Conservation (phyloP, 2,888 invertebrate species). For the Mycalesis mineus region DNA sequence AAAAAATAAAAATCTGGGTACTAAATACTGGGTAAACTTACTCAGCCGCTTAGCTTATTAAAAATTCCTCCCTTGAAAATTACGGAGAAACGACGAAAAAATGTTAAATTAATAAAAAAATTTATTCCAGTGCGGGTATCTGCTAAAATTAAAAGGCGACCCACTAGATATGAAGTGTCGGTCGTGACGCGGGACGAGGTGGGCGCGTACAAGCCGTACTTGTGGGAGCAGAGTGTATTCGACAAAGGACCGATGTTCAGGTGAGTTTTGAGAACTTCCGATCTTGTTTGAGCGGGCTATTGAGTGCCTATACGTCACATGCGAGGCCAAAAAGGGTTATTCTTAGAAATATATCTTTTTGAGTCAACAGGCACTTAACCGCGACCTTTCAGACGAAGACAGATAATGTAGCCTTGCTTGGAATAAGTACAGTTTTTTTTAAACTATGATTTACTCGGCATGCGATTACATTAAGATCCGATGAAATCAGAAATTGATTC, state of each 20-base stretch:
- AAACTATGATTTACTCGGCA: no score
- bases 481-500: no score
- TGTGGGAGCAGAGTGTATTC: constrained; percentile 96
- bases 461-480: no score
- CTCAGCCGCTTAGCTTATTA: background rate
- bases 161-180: constrained; percentile 93
- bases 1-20: no score
- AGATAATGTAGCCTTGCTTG: no score
- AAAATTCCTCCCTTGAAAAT: background rate
- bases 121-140: constrained; percentile 86
- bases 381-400: no score
- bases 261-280: constrained; percentile 43
- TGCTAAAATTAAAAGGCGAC: constrained; percentile 90
- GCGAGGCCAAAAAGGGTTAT: no score
- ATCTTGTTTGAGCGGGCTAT: background rate
- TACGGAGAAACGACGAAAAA: background rate
- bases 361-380: no score
- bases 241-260: constrained; percentile 97
- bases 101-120: constrained; percentile 4
- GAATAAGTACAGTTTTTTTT: no score
- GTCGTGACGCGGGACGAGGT: constrained; percentile 96
- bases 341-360: no score
- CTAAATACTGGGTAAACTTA: no score
- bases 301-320: background rate
- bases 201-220: constrained; percentile 95